A percentile compares a stretch with the other conserved stretches of the same genome.
These are phyloP conservation scores for Pyralis farinalis DNA, from an alignment of 2,888 invertebrate genomes.

Conservation along the genomic window DNA sequence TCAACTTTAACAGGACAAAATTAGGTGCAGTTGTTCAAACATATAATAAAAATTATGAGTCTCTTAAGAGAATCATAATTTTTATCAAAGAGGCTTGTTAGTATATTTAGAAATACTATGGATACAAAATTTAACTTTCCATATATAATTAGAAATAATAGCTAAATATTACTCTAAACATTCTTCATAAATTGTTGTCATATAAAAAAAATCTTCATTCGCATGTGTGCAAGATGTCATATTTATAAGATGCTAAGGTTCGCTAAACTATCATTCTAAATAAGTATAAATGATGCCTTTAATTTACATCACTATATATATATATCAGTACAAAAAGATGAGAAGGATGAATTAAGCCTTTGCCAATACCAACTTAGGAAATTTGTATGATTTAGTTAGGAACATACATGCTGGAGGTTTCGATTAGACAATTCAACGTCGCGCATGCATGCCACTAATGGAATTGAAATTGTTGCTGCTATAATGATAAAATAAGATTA, in stretches of 20 bases:
- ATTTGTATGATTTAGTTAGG: slow-evolving; percentile 22
- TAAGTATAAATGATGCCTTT: background rate
- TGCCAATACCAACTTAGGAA: background rate
- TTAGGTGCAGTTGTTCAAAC: too few species aligned
- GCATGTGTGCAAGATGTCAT: background rate
- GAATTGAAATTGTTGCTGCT: slow-evolving; percentile 23
- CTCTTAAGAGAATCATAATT: too few species aligned
- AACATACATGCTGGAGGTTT: slow-evolving; percentile 35
- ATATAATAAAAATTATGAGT: too few species aligned
- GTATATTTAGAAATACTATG: too few species aligned
- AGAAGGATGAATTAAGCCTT: slow-evolving; percentile 16
- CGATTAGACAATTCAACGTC: slow-evolving; percentile 22
- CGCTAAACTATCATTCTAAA: background rate
- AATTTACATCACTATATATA: background rate
- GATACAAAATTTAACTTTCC: too few species aligned
- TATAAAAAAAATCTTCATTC: too few species aligned
- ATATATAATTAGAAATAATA: too few species aligned
- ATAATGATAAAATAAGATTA: slow-evolving; percentile 22
- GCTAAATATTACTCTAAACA: too few species aligned
- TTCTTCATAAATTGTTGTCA: too few species aligned
- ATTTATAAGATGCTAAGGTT: background rate
- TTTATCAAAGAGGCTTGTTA: too few species aligned
- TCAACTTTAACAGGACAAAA: too few species aligned
- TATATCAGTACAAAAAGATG: slow-evolving; percentile 4
- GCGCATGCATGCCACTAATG: slow-evolving; percentile 46